Conservation (phyloP, 2,113 vertebrate genomes). For the Gracilinanus agilis region DNA sequence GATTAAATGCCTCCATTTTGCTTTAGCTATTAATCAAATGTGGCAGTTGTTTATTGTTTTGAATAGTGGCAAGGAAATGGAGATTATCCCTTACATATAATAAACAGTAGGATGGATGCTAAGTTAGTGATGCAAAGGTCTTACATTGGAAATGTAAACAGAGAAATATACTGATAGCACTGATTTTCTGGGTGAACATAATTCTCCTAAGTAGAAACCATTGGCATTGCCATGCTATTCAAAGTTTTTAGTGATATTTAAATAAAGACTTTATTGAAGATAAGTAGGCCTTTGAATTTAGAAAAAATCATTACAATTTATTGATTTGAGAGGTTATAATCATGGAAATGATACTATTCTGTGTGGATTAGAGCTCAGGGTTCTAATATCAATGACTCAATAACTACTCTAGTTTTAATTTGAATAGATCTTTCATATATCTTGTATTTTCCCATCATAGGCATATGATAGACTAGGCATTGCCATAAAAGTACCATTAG, state of each 20-base stretch:
- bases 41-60: background rate
- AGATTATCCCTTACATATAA: background rate
- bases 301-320: background rate
- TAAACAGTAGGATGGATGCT: background rate
- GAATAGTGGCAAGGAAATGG: background rate
- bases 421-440: background rate
- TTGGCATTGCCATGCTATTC: background rate
- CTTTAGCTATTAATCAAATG: conserved; percentile 13
- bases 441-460: background rate
- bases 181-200: background rate
- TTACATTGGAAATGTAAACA: background rate
- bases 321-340: background rate
- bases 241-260: background rate
- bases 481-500: background rate
- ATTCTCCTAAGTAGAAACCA: background rate
- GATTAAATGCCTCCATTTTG: conserved; percentile 3
- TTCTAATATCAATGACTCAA: background rate
- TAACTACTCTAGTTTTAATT: background rate
- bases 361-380: background rate
- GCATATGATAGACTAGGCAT: background rate
- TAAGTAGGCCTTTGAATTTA: background rate
- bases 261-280: background rate
- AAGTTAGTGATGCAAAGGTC: background rate
- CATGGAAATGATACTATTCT: background rate
- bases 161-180: background rate